These are phyloP conservation scores for Aporophyla lueneburgensis DNA, from an alignment of 2,888 invertebrate species.

Conservation along the genomic window DNA sequence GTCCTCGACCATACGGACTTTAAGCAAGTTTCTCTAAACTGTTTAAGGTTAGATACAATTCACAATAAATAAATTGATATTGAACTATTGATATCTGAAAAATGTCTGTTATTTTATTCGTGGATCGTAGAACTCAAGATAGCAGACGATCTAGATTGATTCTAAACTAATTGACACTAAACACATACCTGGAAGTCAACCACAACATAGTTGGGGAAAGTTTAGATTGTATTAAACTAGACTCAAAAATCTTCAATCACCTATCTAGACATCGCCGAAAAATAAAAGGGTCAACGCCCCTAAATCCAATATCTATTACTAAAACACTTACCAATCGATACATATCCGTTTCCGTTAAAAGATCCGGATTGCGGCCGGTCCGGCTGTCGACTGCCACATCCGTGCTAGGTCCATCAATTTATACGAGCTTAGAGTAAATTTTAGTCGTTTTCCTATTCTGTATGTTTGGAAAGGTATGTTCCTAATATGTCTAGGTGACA, in stretches of 20 bases:
- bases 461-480: conserved; percentile 66
- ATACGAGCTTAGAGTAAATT: conserved; percentile 68
- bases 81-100: background rate
- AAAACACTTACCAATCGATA: conserved; percentile 76
- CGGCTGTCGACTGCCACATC: conserved; percentile 62
- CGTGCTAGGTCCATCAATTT: conserved; percentile 64
- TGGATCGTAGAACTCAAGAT: background rate
- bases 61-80: background rate
- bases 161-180: background rate
- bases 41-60: background rate
- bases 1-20: background rate
- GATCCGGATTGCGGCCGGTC: conserved; percentile 54
- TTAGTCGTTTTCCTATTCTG: conserved; percentile 66
- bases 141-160: background rate
- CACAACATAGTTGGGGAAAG: background rate
- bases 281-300: conserved; percentile 24
- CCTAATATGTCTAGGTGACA: conserved; percentile 58
- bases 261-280: background rate
- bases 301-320: conserved; percentile 46
- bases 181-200: background rate
- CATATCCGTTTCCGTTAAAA: conserved; percentile 70
- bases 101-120: background rate
- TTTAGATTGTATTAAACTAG: background rate
- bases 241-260: background rate
- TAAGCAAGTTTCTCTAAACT: no score